Base-by-base conservation (phyloP, 2,888 invertebrate species). In the Liodrosophila aerea region DNA sequence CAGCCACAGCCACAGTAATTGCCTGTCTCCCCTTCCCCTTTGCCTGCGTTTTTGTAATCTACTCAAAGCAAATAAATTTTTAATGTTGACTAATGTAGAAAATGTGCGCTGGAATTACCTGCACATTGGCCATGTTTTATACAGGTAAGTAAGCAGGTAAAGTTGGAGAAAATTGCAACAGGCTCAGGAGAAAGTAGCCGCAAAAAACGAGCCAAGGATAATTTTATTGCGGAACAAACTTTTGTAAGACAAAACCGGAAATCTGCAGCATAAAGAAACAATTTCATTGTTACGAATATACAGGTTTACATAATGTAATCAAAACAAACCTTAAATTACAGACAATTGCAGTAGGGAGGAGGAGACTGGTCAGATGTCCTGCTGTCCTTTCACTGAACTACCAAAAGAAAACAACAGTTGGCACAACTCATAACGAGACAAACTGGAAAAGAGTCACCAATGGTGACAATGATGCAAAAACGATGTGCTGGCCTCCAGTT, bases 21-120 rank as follows among this genome's bases (percentile, higher is more conserved):
- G 22, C 7, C 8, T 13, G 8, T 34, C 15, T 34, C 7, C n/a
- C 27, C 11, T 12, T 12, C 5, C 22, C 11, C 31, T 7, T 31
- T 1, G 22, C 29, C 16, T 7, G 9, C 4, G 34, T 44, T 56
- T 39, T 44, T 65, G 84, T 84, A 80, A 80, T 80, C 77, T 80
- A 81, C 84, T 77, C 81, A 84, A 71, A 73, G 71, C 71, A 77
- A 77, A 84, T 81, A 84, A 64, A 81, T 81, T 76, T 76, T 77
- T 81, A 81, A 81, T 84, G 82, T 71, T 77, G 77, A 80, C 81
- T 81, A 80, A 81, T 81, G 84, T 70, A 77, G 64, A 58, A 77
- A 81, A 68, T 77, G 71, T 73, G 68, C 64, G 43, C 62, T 58
- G 63, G 68, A 64, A 77, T 75, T 77, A 81, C 81, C 84, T 83